Base-by-base conservation (phyloP, 2,797 vertebrate species). In the Sternarchorhynchus goeldii region DNA sequence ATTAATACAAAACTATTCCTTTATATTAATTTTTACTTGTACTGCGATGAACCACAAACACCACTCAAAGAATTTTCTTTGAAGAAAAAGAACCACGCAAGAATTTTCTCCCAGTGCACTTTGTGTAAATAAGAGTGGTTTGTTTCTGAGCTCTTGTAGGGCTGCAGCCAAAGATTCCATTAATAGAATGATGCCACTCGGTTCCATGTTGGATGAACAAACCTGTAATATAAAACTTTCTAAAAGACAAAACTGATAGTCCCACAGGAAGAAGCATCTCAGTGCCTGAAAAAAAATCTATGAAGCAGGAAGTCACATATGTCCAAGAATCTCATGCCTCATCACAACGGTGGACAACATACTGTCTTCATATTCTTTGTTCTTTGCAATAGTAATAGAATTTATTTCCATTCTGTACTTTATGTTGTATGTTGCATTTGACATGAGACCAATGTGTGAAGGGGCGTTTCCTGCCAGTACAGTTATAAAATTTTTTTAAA, bases 221-320 rank as follows among this genome's bases (percentile, higher is more conserved):
- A 62, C 5, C 21, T 60, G 21, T 29, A 3, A 1, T 64, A 17
- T 18, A 34, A 34, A 7, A 17, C 17, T 65, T n/a, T 65, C 6
- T 64, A 62, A n/a, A 36, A 36, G 34, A 36, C 4, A 36, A 36
- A 36, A 67, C 17, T 41, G 64, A 39, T 20, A 39, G 63, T 36
- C 20, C 7, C 63, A 65, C 36, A 3, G 5, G 2, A 4, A 21
- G 34, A 39, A 66, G 41, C 8, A 36, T 34, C 25, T 62, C 29
- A 16, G 8, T 31, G 29, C 62, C 36, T 25, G 65, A 67, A 67
- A 67, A 39, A 67, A 39, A 67, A 39, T 18, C 45, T 36, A 45
- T 45, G 65, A 67, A 39, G n/a, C 36, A 21, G 36, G 18, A 18
- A 41, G 10, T 41, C 64, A 66, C 32, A n/a, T 18, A n/a, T 41